Percentiles rank a stretch among this genome's conserved stretches.
Conservation (phyloP, 2,797 vertebrate species). For the Catamblyrhynchus diadema region DNA sequence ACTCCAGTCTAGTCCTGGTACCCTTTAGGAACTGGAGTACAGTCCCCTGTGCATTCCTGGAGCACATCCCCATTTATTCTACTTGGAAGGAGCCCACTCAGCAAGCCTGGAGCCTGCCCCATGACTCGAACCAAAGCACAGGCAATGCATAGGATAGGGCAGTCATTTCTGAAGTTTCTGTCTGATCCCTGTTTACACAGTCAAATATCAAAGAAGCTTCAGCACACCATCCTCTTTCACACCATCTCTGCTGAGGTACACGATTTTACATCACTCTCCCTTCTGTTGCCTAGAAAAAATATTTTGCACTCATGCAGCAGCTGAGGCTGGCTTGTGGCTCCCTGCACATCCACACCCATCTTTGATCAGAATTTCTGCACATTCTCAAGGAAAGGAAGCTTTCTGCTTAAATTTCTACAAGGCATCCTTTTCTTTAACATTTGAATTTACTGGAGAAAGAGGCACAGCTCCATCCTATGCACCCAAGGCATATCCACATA, state of each 20-base stretch:
- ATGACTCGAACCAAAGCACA: accelerated
- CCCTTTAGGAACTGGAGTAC: neutral
- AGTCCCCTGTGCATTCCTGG: neutral
- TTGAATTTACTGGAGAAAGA: neutral
- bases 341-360: neutral
- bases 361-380: neutral
- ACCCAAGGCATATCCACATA: neutral
- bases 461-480: neutral
- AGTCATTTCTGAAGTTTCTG: accelerated
- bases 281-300: neutral
- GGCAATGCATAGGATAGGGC: accelerated
- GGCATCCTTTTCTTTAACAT: neutral
- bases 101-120: neutral
- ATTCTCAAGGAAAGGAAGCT: neutral
- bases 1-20: too few species aligned
- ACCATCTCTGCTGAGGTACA: too few species aligned
- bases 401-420: neutral
- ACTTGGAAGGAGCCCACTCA: neutral
- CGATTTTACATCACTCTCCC: neutral
- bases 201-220: neutral
- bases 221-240: neutral
- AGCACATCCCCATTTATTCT: accelerated
- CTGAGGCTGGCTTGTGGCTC: neutral
- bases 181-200: neutral
- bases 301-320: neutral